Conservation (phyloP, 2,888 invertebrate species). For the Callosobruchus maculatus region DNA sequence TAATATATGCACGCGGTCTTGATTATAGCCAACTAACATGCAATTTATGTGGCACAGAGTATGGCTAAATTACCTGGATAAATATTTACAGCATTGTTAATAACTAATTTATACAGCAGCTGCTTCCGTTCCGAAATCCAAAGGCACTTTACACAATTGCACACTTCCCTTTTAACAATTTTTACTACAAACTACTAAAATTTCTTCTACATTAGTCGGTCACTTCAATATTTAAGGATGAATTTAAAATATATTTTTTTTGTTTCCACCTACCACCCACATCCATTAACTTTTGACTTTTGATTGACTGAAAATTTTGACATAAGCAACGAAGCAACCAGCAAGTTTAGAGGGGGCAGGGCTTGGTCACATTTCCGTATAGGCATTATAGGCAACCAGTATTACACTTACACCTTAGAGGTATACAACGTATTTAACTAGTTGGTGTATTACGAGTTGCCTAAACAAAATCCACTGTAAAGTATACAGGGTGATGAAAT, state of each 20-base stretch:
- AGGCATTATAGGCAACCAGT: background rate
- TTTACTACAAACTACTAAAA: background rate
- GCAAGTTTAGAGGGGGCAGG: background rate
- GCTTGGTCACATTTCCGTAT: background rate
- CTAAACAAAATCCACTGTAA: too few relatives aligned
- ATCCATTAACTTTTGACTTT: background rate
- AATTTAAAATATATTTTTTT: background rate
- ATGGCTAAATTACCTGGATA: background rate
- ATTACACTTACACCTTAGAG: background rate
- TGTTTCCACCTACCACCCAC: background rate
- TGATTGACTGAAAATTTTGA: background rate
- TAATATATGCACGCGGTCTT: background rate
- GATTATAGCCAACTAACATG: background rate
- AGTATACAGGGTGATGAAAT: too few relatives aligned
- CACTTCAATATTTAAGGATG: background rate
- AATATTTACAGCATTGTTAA: background rate
- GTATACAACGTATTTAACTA: background rate
- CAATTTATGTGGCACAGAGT: background rate
- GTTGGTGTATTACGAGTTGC: too few relatives aligned
- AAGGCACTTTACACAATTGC: background rate
- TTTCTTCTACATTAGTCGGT: background rate
- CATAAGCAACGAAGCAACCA: background rate
- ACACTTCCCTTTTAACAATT: background rate
- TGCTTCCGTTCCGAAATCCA: background rate
- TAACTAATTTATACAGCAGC: background rate